Evolutionary conservation across 2,888 invertebrate genomes (phyloP), one percentile per base, ranked within the genome.

Genomic region (Drosophila monieri): DNA sequence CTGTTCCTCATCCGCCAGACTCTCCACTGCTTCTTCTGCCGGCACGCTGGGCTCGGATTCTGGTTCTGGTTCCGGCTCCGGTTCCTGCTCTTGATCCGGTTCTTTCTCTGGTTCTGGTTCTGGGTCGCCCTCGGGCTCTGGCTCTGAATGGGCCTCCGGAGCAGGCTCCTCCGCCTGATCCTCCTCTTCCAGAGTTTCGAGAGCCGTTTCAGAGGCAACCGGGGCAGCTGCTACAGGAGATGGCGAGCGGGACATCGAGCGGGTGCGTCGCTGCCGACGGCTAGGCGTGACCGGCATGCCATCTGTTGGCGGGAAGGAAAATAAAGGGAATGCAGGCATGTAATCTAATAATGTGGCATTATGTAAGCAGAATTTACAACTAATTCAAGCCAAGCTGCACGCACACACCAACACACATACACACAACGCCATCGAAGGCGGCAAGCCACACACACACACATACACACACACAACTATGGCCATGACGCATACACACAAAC

Each of bases 231-330:
- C 83, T 2, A 90, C 87, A 14, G 90, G 91, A 25, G 91, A 90
- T 1, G 91, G 90, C 4, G 91, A 90, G 30, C 86, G 89, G 4
- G 91, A 90, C 89, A 90, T 91, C 6, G 91, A 90, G 18, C 91
- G 88, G 2, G 91, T 91, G 37, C 90, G 87, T 21, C 90, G 88
- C 58, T 89, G 89, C 41, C 90, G 84, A 39, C 91, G 86, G 18
- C 90, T 87, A 32, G 90, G 91, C 35, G 91, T 91, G 52, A 85
- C 72, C 35, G 90, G 88, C 6, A 85, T 77, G 46, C 77, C 88
- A 61, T 76, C 84, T 81, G 48, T n/a, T 23, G 62, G 18, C 6
- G 15, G 44, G 6, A 21, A 43, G n/a, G 35, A 35, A 35, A 35
- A 35, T n/a, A 6, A 15, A 30, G 10, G 6, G 43, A 35, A 44